Conservation (phyloP, 2,113 vertebrate genomes). For the Myrmecophaga tridactyla region DNA sequence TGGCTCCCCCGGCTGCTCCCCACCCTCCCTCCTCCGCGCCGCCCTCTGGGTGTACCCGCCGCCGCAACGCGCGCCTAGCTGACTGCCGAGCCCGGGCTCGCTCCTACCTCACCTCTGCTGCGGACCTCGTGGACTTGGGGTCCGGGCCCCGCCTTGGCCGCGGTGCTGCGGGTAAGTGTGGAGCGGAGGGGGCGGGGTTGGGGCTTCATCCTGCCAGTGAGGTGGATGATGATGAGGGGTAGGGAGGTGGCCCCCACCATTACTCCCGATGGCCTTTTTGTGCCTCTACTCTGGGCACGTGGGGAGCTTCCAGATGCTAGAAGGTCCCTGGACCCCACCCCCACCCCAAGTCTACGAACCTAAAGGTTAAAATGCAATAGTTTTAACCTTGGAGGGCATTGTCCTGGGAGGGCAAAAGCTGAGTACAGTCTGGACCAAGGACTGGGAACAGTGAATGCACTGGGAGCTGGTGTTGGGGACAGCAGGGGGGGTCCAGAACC, state of each 20-base stretch:
- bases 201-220: background rate
- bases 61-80: background rate
- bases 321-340: background rate
- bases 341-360: no score
- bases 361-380: no score
- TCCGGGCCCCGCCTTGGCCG: background rate
- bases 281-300: background rate
- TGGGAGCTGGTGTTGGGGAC: background rate
- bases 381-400: background rate
- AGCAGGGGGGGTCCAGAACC: conserved; percentile 6
- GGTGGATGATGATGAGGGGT: background rate
- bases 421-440: background rate
- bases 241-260: background rate
- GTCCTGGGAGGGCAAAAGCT: no score
- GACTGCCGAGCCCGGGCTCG: background rate
- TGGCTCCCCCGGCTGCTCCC: background rate
- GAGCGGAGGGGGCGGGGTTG: background rate
- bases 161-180: conserved; percentile 49
- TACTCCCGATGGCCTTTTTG: background rate
- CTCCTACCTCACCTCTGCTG: background rate
- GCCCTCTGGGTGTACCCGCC: background rate
- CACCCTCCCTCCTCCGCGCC: background rate
- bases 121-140: background rate
- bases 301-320: background rate
- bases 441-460: background rate